phyloP scores from a whole-genome alignment of 37 sponge, comb jelly and placozoan genomes.

The Beroe ovata region DNA sequence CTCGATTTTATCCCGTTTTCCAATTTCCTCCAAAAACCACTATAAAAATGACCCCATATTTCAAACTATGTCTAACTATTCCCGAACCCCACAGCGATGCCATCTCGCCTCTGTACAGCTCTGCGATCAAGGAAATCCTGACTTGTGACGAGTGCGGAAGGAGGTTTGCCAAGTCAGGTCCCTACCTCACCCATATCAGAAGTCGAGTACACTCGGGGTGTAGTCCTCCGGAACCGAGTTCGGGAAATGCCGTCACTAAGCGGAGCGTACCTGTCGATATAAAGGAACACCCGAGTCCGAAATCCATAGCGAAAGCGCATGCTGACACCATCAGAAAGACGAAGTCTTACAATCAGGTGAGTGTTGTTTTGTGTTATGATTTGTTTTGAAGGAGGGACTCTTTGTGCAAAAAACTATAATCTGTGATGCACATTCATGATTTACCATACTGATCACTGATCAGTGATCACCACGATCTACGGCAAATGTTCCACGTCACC shows the following conservation, averaged over 20 bases:
- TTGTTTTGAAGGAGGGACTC: no score
- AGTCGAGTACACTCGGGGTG: conserved; percentile 19
- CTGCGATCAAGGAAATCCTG: conserved; percentile 56
- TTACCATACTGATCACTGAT: no score
- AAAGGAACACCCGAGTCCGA: conserved; percentile 8
- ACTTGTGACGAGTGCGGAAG: conserved; percentile 56
- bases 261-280: neutral
- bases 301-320: conserved; percentile 16
- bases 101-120: conserved; percentile 41
- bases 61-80: no score
- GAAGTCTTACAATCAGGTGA: conserved; percentile 42
- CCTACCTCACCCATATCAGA: conserved; percentile 37
- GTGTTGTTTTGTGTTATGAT: neutral
- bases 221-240: neutral
- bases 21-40: no score
- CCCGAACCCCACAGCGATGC: neutral
- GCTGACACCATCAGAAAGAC: conserved; percentile 53
- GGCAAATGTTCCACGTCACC: no score
- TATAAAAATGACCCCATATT: no score
- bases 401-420: no score
- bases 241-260: neutral
- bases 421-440: no score
- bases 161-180: conserved; percentile 37
- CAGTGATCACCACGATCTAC: no score
- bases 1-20: no score